Conservation (phyloP, 2,797 vertebrate genomes). For the Mormyrus proboscirostris region DNA sequence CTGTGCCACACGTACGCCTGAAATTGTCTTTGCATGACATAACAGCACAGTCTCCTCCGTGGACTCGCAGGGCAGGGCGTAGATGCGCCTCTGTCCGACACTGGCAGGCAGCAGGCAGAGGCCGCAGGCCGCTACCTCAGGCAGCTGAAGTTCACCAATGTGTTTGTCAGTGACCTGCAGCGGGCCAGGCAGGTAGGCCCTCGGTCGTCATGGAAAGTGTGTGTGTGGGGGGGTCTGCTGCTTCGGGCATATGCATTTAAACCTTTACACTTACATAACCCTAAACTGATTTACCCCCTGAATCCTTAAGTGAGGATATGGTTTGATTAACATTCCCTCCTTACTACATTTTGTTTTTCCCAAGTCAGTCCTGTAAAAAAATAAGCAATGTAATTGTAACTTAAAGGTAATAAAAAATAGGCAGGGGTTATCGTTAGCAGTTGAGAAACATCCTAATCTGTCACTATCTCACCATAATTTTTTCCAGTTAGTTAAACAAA, state of each 20-base stretch:
- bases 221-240: neutral
- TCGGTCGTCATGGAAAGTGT: neutral
- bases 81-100: constrained; percentile 69
- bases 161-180: constrained; percentile 80
- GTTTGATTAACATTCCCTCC: neutral
- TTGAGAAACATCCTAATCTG: neutral
- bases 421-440: neutral
- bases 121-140: constrained; percentile 75
- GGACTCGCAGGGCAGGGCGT: constrained; percentile 67
- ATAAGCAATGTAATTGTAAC: neutral
- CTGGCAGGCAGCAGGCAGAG: constrained; percentile 72
- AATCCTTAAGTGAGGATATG: neutral
- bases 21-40: neutral
- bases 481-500: neutral
- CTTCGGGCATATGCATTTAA: neutral
- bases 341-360: neutral
- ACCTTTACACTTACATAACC: neutral
- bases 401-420: neutral
- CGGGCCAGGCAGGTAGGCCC: constrained; percentile 78
- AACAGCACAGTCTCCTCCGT: neutral
- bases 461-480: neutral
- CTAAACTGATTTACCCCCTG: neutral
- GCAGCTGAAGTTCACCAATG: constrained; percentile 69
- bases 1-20: neutral
- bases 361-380: neutral